Conservation (phyloP, 2,888 invertebrate species). For the Seira sanloemensis region DNA sequence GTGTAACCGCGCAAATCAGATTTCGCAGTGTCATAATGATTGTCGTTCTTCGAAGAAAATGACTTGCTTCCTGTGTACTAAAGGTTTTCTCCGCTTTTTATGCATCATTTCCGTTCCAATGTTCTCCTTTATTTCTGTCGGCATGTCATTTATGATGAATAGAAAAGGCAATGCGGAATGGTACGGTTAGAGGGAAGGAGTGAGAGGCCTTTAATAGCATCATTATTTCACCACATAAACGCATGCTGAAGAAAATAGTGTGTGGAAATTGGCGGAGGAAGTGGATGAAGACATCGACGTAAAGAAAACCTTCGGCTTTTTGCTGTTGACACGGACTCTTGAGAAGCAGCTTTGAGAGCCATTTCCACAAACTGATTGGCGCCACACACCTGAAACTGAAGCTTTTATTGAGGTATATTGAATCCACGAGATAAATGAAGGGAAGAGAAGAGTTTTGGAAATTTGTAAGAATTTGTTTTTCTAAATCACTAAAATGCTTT, state of each 20-base stretch:
- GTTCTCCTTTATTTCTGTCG: slow-evolving; percentile 31
- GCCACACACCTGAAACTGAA: no score
- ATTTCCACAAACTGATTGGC: no score
- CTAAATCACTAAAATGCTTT: no score
- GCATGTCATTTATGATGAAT: not conserved
- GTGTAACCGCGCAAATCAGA: slow-evolving; percentile 45
- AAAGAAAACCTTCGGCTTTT: no score
- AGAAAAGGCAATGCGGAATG: no score
- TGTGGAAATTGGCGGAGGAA: not conserved
- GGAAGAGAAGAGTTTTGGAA: no score
- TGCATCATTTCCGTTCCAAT: slow-evolving; percentile 64
- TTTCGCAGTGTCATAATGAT: slow-evolving; percentile 63
- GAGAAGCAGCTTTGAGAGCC: no score
- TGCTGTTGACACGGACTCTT: no score
- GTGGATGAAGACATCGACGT: not conserved
- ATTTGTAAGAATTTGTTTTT: no score
- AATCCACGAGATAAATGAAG: no score
- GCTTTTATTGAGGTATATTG: no score
- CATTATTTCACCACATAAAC: not conserved
- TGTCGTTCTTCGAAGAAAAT: slow-evolving; percentile 65
- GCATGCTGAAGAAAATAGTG: not conserved
- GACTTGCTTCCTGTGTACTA: slow-evolving; percentile 49
- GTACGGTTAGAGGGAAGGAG: not conserved
- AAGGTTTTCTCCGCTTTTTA: slow-evolving; percentile 56
- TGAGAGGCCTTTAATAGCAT: not conserved